phyloP scores from a whole-genome alignment of 2,113 vertebrate genomes.

The Rhegmatorhina hoffmannsi region DNA sequence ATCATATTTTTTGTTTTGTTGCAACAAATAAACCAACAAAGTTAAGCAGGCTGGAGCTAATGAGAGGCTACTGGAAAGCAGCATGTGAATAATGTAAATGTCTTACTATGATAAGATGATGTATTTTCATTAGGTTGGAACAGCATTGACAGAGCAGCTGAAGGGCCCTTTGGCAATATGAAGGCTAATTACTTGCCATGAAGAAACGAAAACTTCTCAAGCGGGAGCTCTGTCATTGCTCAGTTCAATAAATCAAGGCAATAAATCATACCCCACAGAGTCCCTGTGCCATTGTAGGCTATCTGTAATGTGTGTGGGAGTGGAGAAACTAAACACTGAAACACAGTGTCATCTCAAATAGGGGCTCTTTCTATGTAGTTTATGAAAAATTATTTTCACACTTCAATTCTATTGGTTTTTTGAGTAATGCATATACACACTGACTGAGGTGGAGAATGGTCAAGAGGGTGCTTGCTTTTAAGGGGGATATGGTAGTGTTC shows the following conservation, averaged over 20 bases:
- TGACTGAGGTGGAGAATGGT: background rate
- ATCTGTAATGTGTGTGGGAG: background rate
- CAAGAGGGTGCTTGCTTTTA: background rate
- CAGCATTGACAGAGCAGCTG: conserved; percentile 65
- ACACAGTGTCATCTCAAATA: background rate
- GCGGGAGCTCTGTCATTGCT: conserved; percentile 58
- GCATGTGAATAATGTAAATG: conserved; percentile 55
- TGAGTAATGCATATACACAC: background rate
- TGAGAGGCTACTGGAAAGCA: conserved; percentile 47
- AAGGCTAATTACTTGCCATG: conserved; percentile 76
- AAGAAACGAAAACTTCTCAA: conserved; percentile 72
- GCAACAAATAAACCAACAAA: conserved; percentile 17
- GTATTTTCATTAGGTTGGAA: conserved; percentile 58
- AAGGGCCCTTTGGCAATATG: conserved; percentile 73
- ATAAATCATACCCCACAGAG: conserved; percentile 58
- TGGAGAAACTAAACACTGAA: background rate
- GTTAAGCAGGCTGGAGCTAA: conserved; percentile 25
- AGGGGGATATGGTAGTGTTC: background rate
- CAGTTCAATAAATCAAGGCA: conserved; percentile 72
- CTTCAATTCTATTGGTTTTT: background rate
- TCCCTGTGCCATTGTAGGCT: conserved; percentile 32
- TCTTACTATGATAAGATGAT: conserved; percentile 29
- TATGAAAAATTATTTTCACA: background rate
- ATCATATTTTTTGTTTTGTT: background rate
- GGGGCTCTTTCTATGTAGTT: background rate